Percentiles rank a stretch among this genome's conserved stretches.
Conservation (phyloP, 1,140 invertebrate species). For the Campoletis sonorensis region DNA sequence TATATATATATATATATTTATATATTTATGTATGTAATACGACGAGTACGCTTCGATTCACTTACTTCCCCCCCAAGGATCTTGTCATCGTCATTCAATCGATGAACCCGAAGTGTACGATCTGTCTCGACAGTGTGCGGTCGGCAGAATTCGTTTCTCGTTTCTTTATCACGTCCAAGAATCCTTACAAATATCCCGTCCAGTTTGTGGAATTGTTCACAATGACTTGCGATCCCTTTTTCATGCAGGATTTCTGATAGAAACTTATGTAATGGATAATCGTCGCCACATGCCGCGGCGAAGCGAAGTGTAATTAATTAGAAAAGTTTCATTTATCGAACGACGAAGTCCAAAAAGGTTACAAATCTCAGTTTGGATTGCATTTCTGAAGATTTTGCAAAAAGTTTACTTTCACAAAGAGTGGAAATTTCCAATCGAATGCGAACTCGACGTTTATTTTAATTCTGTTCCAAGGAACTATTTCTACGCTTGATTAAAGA, state of each 20-base stretch:
- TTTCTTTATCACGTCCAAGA: conserved; percentile 36
- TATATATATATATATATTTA: neutral
- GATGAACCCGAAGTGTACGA: conserved; percentile 15
- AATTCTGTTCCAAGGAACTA: neutral
- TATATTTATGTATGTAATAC: too few species aligned
- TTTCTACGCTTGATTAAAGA: neutral
- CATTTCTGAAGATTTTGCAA: too few species aligned
- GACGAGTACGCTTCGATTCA: conserved; percentile 25
- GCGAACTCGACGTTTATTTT: too few species aligned
- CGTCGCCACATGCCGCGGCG: too few species aligned
- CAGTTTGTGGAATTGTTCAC: conserved; percentile 30
- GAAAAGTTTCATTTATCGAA: too few species aligned
- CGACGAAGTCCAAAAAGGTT: too few species aligned
- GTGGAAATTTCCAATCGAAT: too few species aligned
- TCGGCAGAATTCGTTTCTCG: conserved; percentile 32
- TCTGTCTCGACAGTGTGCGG: neutral
- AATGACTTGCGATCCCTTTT: neutral
- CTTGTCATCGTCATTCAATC: conserved; percentile 40
- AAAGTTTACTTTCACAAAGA: too few species aligned
- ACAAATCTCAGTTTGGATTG: too few species aligned
- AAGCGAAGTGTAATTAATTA: too few species aligned
- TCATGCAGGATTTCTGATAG: neutral
- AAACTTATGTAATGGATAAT: neutral
- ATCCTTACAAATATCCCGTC: conserved; percentile 28
- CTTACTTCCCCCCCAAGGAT: conserved; percentile 10